phyloP scores from a whole-genome alignment of 2,113 vertebrate species.

The Salvelinus namaycush region DNA sequence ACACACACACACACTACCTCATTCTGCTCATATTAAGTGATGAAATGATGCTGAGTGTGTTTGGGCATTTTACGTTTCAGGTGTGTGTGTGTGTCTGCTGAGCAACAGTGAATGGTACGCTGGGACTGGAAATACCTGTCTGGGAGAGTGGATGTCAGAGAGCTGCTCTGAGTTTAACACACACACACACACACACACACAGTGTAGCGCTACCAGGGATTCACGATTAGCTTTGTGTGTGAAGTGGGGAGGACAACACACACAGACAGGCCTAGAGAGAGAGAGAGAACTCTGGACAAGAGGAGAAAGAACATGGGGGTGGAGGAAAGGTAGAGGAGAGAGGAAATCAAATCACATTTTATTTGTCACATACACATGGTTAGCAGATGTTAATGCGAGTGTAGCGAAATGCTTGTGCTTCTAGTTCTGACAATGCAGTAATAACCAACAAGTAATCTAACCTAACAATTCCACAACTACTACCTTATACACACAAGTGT shows the following conservation, averaged over 20 bases:
- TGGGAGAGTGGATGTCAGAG: conserved; percentile 36
- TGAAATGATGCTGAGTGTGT: background rate
- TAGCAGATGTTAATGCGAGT: no score
- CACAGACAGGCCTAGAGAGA: background rate
- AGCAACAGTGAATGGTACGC: conserved; percentile 7
- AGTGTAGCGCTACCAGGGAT: background rate
- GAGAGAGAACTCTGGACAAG: background rate
- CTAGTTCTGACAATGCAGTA: no score
- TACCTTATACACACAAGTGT: no score
- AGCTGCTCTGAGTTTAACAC: conserved; percentile 19
- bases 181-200: conserved; percentile 13
- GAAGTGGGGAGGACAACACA: no score
- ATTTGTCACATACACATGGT: no score
- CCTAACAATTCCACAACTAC: no score
- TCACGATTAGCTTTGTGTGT: conserved; percentile 12
- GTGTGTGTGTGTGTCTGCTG: conserved; percentile 2
- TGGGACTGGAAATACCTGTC: conserved; percentile 72
- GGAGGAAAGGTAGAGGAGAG: background rate
- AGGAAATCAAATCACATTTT: no score
- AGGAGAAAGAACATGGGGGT: background rate
- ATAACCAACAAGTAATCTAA: no score
- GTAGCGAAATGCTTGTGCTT: no score
- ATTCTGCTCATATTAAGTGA: background rate
- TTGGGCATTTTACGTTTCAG: background rate
- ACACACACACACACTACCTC: background rate